Percentiles rank a stretch among this genome's conserved stretches.
These are phyloP conservation scores for Thereuonema tuberculata DNA, from an alignment of 1,140 invertebrate genomes.

Conservation along the genomic window DNA sequence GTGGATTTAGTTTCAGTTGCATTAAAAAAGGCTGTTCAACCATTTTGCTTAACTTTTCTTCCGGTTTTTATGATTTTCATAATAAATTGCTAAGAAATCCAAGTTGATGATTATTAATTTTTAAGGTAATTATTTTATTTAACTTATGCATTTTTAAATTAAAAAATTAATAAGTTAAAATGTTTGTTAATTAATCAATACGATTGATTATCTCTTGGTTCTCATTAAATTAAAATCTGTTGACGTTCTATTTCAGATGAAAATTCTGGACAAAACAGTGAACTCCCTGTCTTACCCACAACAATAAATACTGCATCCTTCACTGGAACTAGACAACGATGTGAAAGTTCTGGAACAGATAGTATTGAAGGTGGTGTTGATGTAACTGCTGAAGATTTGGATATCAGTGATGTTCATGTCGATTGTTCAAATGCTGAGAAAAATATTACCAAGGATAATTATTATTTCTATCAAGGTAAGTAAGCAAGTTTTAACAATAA, in stretches of 20 bases:
- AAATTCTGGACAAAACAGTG: neutral
- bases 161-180: no score
- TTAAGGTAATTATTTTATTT: no score
- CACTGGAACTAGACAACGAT: slow-evolving; percentile 15
- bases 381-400: slow-evolving; percentile 11
- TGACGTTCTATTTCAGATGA: neutral
- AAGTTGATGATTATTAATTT: no score
- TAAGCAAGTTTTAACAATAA: neutral
- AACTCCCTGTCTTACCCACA: no score
- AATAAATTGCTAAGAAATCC: no score
- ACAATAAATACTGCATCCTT: slow-evolving; percentile 17
- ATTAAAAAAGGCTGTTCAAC: no score
- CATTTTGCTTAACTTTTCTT: no score
- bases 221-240: neutral
- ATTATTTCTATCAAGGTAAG: slow-evolving; percentile 78
- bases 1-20: no score
- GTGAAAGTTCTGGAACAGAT: slow-evolving; percentile 25
- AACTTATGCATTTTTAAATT: no score
- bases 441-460: slow-evolving; percentile 27
- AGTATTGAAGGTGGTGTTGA: slow-evolving; percentile 12
- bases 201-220: neutral
- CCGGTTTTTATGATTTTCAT: no score
- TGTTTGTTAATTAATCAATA: slow-evolving; percentile 7
- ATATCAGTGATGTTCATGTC: slow-evolving; percentile 13
- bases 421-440: slow-evolving; percentile 6